Conservation (phyloP, 2,888 invertebrate genomes). For the Heliconius aoede region DNA sequence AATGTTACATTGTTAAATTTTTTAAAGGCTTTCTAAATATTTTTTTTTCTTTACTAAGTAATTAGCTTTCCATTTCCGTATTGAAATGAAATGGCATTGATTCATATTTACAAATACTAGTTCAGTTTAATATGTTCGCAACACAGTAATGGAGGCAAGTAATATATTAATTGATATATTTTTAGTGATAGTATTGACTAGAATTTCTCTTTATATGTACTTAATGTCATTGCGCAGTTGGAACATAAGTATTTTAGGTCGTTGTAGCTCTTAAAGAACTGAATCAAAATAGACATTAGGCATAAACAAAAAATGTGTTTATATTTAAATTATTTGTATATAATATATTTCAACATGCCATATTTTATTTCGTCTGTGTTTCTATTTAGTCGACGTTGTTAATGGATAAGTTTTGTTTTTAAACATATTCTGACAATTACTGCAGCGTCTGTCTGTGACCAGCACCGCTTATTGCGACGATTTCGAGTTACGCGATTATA, state of each 20-base stretch:
- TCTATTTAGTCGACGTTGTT: background rate
- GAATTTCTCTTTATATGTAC: constrained; percentile 1
- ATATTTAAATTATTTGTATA: too few species aligned
- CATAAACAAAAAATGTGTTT: background rate
- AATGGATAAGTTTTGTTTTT: background rate
- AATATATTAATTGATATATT: constrained; percentile 8
- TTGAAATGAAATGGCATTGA: background rate
- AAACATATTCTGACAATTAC: background rate
- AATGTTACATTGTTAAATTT: too few species aligned
- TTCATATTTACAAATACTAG: background rate
- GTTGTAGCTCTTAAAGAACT: too few species aligned
- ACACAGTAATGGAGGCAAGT: background rate
- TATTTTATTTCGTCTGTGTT: background rate
- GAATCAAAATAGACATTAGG: too few species aligned
- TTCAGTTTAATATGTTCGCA: background rate
- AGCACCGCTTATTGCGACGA: background rate
- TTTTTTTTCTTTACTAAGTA: too few species aligned
- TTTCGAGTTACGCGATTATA: background rate
- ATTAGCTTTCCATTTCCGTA: background rate
- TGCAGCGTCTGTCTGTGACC: background rate
- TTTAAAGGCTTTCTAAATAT: too few species aligned
- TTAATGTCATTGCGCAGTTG: constrained; percentile 3
- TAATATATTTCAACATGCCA: too few species aligned
- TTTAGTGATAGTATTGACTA: background rate
- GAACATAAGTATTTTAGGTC: background rate